A percentile compares a stretch with the other conserved stretches of the same genome.
phyloP scores from a whole-genome alignment of 1,140 invertebrate genomes.

The Ceratosolen solmsi region DNA sequence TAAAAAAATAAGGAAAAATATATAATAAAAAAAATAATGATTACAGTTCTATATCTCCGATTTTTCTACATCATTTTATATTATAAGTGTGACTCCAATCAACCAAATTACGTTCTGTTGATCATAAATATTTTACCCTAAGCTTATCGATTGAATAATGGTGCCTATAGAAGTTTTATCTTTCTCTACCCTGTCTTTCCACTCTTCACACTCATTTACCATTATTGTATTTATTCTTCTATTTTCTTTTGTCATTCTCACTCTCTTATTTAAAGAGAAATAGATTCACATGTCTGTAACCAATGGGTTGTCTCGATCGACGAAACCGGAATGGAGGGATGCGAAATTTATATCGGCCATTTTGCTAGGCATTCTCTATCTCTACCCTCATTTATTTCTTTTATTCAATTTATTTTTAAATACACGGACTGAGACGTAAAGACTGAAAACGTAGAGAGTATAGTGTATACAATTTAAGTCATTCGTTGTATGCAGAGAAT shows the following conservation, averaged over 20 bases:
- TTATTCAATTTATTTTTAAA: not conserved
- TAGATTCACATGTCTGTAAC: slow-evolving; percentile 21
- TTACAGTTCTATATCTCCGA: too few species aligned
- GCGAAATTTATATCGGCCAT: slow-evolving; percentile 52
- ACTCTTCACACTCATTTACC: not conserved
- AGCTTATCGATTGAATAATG: too few species aligned
- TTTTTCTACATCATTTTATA: too few species aligned
- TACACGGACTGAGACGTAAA: too few species aligned
- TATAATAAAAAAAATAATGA: too few species aligned
- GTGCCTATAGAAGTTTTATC: too few species aligned
- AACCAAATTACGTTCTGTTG: too few species aligned
- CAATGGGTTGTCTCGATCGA: slow-evolving; percentile 37
- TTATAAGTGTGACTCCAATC: too few species aligned
- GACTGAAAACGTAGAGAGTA: not conserved
- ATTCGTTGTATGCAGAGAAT: not conserved
- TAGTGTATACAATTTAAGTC: not conserved
- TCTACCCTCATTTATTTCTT: slow-evolving; percentile 5
- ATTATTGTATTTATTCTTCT: not conserved
- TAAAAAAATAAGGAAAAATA: too few species aligned
- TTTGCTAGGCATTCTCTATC: slow-evolving; percentile 45
- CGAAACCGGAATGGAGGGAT: slow-evolving; percentile 34
- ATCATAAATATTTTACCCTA: too few species aligned
- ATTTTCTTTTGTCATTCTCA: not conserved
- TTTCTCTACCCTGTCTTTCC: not conserved
- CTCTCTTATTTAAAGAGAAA: slow-evolving; percentile 21